phyloP scores from a whole-genome alignment of 2,888 invertebrate genomes.

The Andrena marginata region DNA sequence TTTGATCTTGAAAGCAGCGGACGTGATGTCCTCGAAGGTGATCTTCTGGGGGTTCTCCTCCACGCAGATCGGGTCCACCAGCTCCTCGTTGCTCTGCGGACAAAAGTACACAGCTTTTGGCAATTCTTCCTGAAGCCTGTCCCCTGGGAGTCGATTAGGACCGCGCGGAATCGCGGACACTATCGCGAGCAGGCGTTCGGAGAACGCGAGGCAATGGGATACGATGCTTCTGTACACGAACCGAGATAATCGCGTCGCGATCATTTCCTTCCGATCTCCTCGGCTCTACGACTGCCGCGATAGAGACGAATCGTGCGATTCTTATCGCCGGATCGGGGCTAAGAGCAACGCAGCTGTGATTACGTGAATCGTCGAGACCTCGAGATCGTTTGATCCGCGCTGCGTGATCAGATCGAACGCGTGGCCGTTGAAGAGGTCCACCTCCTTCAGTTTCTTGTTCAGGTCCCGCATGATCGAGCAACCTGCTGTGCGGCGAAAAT shows the following conservation, averaged over 20 bases:
- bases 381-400: not conserved
- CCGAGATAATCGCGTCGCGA: conserved; percentile 4
- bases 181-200: not conserved
- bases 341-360: conserved; percentile 25
- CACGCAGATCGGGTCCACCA: conserved; percentile 87
- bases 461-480: conserved; percentile 41
- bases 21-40: conserved; percentile 94
- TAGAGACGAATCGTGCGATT: not conserved
- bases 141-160: not conserved
- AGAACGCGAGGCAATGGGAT: conserved; percentile 7
- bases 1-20: conserved; percentile 95
- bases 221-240: not conserved
- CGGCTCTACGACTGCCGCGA: not conserved
- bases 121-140: no score
- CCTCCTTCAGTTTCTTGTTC: conserved; percentile 40
- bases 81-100: conserved; percentile 63
- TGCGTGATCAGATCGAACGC: conserved; percentile 6
- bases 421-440: conserved; percentile 9
- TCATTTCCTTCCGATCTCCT: not conserved
- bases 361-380: conserved; percentile 39
- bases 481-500: conserved; percentile 1
- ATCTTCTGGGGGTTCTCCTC: conserved; percentile 90
- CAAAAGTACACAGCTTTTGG: conserved; percentile 14
- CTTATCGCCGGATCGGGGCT: not conserved
- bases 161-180: not conserved